Conservation (phyloP, 2,888 invertebrate genomes). For the Ectemnius continuus region DNA sequence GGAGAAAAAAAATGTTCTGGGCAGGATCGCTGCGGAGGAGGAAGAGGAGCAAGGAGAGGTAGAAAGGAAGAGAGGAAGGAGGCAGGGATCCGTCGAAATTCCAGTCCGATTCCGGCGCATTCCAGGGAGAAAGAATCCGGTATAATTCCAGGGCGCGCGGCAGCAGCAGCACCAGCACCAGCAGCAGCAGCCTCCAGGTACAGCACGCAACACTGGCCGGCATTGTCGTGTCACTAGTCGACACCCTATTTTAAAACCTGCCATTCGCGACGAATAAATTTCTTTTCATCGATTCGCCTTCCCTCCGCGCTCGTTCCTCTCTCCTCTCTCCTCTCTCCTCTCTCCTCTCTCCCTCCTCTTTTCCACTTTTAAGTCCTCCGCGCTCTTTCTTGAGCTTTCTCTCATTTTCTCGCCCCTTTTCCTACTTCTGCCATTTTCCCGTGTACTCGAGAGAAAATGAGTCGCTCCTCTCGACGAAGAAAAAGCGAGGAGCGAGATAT, state of each 20-base stretch:
- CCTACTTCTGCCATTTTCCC: constrained; percentile 8
- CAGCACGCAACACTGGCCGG: constrained; percentile 13
- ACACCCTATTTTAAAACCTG: constrained; percentile 46
- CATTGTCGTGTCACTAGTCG: constrained; percentile 31
- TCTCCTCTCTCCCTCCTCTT: constrained; percentile 4
- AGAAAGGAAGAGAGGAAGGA: constrained; percentile 15
- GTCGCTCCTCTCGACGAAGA: constrained; percentile 1
- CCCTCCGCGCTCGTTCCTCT: too few species aligned
- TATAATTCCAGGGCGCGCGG: constrained; percentile 54
- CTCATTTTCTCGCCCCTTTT: not conserved
- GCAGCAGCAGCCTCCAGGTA: constrained; percentile 28
- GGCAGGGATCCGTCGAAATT: constrained; percentile 43
- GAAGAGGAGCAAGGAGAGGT: not conserved
- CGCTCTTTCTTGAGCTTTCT: not conserved
- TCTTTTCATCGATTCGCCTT: constrained; percentile 45
- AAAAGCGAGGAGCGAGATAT: not conserved
- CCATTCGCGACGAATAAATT: constrained; percentile 50
- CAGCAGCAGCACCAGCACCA: too few species aligned
- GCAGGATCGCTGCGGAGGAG: not conserved
- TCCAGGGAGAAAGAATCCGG: constrained; percentile 49
- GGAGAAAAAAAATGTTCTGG: not conserved
- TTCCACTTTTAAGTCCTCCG: not conserved
- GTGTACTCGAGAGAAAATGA: not conserved
- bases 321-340: constrained; percentile 6
- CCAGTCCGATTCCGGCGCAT: constrained; percentile 54